Conservation (phyloP, 2,797 vertebrate genomes). For the Psittacula derbiana region DNA sequence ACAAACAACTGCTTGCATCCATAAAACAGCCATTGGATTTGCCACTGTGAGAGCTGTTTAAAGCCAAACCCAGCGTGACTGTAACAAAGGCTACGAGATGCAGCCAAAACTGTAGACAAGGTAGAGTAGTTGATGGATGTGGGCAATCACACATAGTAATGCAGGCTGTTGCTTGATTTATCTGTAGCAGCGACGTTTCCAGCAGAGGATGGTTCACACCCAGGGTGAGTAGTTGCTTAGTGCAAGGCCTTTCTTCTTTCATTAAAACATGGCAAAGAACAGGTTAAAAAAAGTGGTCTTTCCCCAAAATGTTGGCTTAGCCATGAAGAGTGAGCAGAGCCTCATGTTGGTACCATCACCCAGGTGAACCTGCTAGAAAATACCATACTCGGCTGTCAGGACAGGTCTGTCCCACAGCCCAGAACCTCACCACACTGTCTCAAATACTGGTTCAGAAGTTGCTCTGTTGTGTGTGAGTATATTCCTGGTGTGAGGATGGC, state of each 20-base stretch:
- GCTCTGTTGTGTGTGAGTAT: background rate
- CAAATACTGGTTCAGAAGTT: background rate
- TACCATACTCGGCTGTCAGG: background rate
- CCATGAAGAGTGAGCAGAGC: background rate
- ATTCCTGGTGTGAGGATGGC: background rate
- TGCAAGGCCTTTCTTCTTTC: background rate
- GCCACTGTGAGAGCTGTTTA: background rate
- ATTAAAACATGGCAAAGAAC: background rate
- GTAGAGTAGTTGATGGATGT: constrained; percentile 28
- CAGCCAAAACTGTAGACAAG: constrained; percentile 3
- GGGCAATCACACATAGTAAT: constrained; percentile 40
- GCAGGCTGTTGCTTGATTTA: constrained; percentile 10
- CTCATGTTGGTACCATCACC: rapidly evolving
- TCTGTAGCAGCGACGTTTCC: background rate
- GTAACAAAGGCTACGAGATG: background rate
- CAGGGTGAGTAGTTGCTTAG: background rate
- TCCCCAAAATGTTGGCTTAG: background rate
- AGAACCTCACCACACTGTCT: too few species aligned
- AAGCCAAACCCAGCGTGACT: background rate
- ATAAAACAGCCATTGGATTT: background rate
- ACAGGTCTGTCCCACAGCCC: background rate
- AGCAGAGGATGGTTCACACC: background rate
- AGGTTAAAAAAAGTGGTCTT: background rate
- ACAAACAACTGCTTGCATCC: background rate
- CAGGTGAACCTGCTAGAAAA: background rate